These are phyloP conservation scores for Diloba caeruleocephala DNA, from an alignment of 2,888 invertebrate genomes.

Conservation along the genomic window DNA sequence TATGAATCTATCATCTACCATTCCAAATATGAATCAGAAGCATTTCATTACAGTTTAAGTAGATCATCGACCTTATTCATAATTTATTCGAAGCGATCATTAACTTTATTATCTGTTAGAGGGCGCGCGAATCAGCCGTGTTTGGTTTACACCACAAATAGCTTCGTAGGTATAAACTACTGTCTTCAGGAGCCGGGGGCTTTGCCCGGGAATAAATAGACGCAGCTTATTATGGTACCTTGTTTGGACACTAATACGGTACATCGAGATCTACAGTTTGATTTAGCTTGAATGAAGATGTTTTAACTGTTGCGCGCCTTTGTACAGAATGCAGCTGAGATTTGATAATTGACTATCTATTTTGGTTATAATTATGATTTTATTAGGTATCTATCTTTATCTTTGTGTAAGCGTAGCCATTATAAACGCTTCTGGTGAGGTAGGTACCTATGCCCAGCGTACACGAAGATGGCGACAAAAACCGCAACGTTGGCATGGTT, in stretches of 20 bases:
- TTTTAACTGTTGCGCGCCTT: constrained; percentile 27
- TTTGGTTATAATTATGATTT: no score
- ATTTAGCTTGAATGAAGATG: constrained; percentile 16
- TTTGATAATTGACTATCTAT: no score
- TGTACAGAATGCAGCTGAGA: constrained; percentile 1
- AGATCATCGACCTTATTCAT: constrained; percentile 25
- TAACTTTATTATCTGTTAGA: constrained; percentile 28
- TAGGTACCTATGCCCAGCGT: no score
- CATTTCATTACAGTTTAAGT: constrained; percentile 14
- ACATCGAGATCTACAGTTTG: constrained; percentile 19
- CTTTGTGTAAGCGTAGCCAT: no score
- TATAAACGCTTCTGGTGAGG: no score
- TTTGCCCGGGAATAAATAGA: constrained; percentile 59
- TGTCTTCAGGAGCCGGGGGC: constrained; percentile 41
- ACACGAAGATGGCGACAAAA: no score
- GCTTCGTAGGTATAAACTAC: constrained; percentile 14
- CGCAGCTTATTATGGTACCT: constrained; percentile 53
- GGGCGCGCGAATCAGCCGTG: constrained; percentile 23
- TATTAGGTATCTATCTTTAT: no score
- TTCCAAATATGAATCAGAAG: neutral
- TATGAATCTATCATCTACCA: neutral
- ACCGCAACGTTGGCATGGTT: no score
- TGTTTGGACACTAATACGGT: constrained; percentile 48
- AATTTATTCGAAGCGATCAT: constrained; percentile 23
- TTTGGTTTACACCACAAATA: constrained; percentile 27